Base-by-base conservation (phyloP, 2,888 invertebrate genomes). In the Tuberolachnus salignus region DNA sequence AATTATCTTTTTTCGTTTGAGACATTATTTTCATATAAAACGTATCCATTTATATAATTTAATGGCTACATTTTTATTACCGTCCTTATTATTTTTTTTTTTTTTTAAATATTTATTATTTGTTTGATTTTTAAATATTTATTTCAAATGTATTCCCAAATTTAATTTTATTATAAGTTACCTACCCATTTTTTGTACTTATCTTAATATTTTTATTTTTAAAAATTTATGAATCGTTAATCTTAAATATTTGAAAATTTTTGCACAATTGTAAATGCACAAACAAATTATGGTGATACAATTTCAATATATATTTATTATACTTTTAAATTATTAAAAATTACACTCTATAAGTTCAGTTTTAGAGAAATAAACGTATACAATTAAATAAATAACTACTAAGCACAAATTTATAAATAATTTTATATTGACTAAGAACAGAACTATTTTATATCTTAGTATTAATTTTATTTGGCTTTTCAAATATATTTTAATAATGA, bases 111-210 rank as follows among this genome's bases (percentile, higher is more conserved):
- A 51, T 78, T 61, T 69, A 75, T 75, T 75, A 51, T 78, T 78
- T 78, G 78, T 67, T 78, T 78, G 21, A 16, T 61, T 78, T 74
- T 78, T 69, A 69, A 61, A 78, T 78, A 67, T 78, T 57, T 78
- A 78, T 78, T 78, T 69, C 19, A 69, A 67, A 26, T 53, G 49
- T 78, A 49, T 78, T 74, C 34, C 51, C 19, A 42, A 59, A 59
- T 69, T 69, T 34, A 8, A 34, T 59, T 61, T 59, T 73, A 34
- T 19, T 69, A 61, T 69, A 57, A 57, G 67, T 78, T 78, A 78
- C 67, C 69, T 78, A 78, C 67, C 69, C 21, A 59, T 59, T 42
- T 64, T 75, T 78, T 78, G 59, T 78, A 69, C 59, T 78, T 69
- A 51, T n/a, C 3, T 26, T 34, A 21, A 64, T 34, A 34, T 61